Conservation (phyloP, 2,797 vertebrate genomes). For the Enteromius fasciolatus region DNA sequence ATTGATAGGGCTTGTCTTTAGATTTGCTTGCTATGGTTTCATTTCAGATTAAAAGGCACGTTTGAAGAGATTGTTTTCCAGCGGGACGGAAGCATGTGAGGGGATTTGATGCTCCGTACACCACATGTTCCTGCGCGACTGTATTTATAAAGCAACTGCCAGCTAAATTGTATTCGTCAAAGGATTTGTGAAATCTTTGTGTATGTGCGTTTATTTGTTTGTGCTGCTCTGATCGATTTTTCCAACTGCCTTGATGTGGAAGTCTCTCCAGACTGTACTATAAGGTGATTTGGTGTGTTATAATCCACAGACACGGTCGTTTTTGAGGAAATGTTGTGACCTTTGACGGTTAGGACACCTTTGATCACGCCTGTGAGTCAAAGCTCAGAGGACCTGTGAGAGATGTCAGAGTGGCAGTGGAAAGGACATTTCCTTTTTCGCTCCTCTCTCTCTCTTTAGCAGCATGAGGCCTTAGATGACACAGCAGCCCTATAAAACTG, state of each 20-base stretch:
- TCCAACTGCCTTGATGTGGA: conserved; percentile 33
- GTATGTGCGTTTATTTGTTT: conserved; percentile 28
- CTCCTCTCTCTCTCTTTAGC: conserved; percentile 77
- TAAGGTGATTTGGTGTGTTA: conserved; percentile 34
- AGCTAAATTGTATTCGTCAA: conserved; percentile 23
- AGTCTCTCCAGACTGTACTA: conserved; percentile 20
- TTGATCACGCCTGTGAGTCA: conserved; percentile 43
- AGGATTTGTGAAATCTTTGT: conserved; percentile 31
- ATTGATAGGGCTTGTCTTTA: conserved; percentile 45
- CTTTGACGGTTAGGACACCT: conserved; percentile 30
- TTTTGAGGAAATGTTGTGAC: conserved; percentile 19
- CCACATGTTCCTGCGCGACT: conserved; percentile 24
- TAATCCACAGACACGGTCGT: conserved; percentile 6
- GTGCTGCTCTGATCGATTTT: conserved; percentile 27
- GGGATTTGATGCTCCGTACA: conserved; percentile 40
- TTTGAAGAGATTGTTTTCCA: conserved; percentile 48
- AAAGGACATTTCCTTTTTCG: conserved; percentile 34
- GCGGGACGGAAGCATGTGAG: conserved; percentile 25
- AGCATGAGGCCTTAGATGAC: conserved; percentile 74
- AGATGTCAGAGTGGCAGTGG: conserved; percentile 19
- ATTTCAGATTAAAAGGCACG: conserved; percentile 43
- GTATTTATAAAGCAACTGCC: conserved; percentile 24
- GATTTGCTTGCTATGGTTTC: conserved; percentile 35
- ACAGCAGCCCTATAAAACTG: conserved; percentile 33
- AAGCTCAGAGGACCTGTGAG: conserved; percentile 25